A percentile compares a stretch with the other conserved stretches of the same genome.
Evolutionary conservation across 2,888 invertebrate species (phyloP).

Genomic region (Pristionchus mayeri): DNA sequence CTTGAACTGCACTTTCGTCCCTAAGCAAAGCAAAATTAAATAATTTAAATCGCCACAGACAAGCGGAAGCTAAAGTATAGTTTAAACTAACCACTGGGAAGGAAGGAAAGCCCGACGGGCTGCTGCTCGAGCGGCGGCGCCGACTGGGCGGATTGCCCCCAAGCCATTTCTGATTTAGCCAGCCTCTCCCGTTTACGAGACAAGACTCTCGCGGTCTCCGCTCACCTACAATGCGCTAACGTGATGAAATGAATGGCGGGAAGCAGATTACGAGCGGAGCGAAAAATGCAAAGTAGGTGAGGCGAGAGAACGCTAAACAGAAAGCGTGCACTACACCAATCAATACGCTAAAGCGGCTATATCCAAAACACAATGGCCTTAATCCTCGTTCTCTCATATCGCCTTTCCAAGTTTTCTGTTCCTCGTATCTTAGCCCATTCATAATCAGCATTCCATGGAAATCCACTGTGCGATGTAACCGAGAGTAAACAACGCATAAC

Average conservation of each 20-base stretch:
- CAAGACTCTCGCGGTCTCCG: slow-evolving; percentile 8
- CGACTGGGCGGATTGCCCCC: slow-evolving; percentile 42
- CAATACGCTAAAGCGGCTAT: not conserved
- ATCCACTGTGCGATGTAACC: slow-evolving; percentile 3
- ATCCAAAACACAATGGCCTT: not conserved
- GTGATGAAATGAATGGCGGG: slow-evolving; percentile 20
- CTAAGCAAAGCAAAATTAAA: not conserved
- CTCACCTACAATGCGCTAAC: not conserved
- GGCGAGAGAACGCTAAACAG: slow-evolving; percentile 22
- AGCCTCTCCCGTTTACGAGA: slow-evolving; percentile 31
- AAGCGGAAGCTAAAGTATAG: not conserved
- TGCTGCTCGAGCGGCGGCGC: slow-evolving; percentile 40
- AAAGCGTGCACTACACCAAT: slow-evolving; percentile 9
- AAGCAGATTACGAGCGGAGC: not conserved
- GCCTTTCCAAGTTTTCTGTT: not conserved
- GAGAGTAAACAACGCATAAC: slow-evolving; percentile 31
- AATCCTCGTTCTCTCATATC: not conserved
- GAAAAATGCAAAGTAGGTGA: slow-evolving; percentile 13
- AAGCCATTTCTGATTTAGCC: slow-evolving; percentile 48
- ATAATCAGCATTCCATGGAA: slow-evolving; percentile 44
- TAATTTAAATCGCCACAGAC: no score
- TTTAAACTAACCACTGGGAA: not conserved
- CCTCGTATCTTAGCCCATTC: no score
- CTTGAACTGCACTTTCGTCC: slow-evolving; percentile 56
- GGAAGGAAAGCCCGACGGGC: not conserved